Evolutionary conservation across 2,113 vertebrate species (phyloP), one percentile per base, ranked within the genome.

Genomic region (Cavia aperea): DNA sequence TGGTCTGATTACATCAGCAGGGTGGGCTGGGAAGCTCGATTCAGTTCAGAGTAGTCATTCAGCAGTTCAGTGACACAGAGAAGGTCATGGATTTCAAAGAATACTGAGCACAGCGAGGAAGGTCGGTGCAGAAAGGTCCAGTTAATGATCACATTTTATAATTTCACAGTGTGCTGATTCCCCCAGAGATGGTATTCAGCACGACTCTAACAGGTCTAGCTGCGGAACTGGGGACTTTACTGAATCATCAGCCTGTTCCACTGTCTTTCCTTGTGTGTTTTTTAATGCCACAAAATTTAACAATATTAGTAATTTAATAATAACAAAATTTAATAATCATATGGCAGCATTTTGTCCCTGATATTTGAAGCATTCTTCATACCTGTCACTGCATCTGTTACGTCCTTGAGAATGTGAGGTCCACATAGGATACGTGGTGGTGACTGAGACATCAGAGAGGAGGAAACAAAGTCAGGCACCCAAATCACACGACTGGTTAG

Each of bases 71-170:
- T 94, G 94, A 93, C 96, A 95, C 93, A 94, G 78, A 70, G 92
- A 95, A 96, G 96, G 95, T 96, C 89, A 94, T 13, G 39, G 89
- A 89, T 86, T 96, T 97, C 95, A 96, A 96, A 96, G 89, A 86
- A 90, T 2, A 13, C 75, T 81, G 79, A 91, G 81, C 13, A 63
- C 81, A 33, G 86, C 92, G 79, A 70, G 56, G 90, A 95, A 96
- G 89, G 46, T 39, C 75, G 65, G 75, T 75, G 56, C 70, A 93
- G 92, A 88, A 81, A 15, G 39, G 89, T 23, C 60, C 31, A 66
- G 92, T 93, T 93, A 96, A 91, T 77, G 89, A 93, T 87, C 93
- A 79, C 54, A 78, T 89, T 93, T 93, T 81, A 72, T 94, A 86
- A 96, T 96, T 93, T 95, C 92, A 95, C 2, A 18, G 73, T 85